Conservation (phyloP, 1,140 invertebrate genomes). For the Cotesia glomerata region DNA sequence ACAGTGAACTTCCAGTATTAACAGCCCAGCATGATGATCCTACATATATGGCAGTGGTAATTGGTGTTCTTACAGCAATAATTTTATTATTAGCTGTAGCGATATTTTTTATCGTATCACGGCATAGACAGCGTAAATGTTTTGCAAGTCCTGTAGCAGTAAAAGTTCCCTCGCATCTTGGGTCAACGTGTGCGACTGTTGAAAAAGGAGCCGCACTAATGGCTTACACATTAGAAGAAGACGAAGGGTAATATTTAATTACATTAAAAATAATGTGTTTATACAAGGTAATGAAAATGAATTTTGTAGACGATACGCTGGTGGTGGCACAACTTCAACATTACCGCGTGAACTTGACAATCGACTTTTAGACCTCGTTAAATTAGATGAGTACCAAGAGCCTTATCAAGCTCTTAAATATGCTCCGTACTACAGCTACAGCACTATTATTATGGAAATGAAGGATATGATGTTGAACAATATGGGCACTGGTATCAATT, state of each 20-base stretch:
- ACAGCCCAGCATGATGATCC: slow-evolving; percentile 75
- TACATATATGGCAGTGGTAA: slow-evolving; percentile 80
- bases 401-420: slow-evolving; percentile 79
- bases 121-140: slow-evolving; percentile 79
- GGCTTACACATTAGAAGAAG: slow-evolving; percentile 61
- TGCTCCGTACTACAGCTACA: slow-evolving; percentile 80
- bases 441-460: slow-evolving; percentile 79
- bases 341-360: slow-evolving; percentile 58
- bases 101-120: slow-evolving; percentile 78
- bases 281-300: background rate
- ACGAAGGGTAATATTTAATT: slow-evolving; percentile 51
- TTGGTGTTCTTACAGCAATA: slow-evolving; percentile 79
- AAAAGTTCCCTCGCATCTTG: slow-evolving; percentile 64
- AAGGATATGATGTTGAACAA: slow-evolving; percentile 72
- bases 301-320: slow-evolving; percentile 3
- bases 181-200: slow-evolving; percentile 63
- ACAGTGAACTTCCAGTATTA: slow-evolving; percentile 68
- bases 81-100: slow-evolving; percentile 76
- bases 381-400: slow-evolving; percentile 80
- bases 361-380: slow-evolving; percentile 63
- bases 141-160: slow-evolving; percentile 76
- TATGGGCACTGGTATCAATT: slow-evolving; percentile 62
- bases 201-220: slow-evolving; percentile 62
- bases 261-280: background rate
- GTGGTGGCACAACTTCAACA: slow-evolving; percentile 59